Conservation (phyloP, 1,140 invertebrate species). For the Drosophila ercepeae region DNA sequence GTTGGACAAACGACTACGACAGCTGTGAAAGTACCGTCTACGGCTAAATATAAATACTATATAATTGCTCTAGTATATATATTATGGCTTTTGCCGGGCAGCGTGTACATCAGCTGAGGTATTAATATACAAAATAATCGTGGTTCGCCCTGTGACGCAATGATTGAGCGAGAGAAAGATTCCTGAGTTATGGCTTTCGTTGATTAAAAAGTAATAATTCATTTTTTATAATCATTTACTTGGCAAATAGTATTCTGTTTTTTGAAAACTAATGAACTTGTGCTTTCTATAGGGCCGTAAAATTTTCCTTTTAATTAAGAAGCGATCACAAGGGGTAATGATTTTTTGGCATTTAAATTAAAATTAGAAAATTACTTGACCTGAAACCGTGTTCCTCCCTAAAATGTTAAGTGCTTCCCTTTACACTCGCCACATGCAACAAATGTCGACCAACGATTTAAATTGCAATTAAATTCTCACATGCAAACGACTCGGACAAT, state of each 20-base stretch:
- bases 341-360: neutral
- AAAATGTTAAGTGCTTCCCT: neutral
- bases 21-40: constrained; percentile 54
- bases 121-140: constrained; percentile 11
- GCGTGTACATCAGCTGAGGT: constrained; percentile 33
- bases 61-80: constrained; percentile 13
- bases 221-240: constrained; percentile 10
- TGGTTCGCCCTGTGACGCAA: constrained; percentile 23
- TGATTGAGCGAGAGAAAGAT: constrained; percentile 11
- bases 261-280: neutral
- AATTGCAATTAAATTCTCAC: constrained; percentile 37
- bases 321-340: constrained; percentile 29
- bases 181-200: constrained; percentile 17
- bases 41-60: constrained; percentile 29
- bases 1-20: constrained; percentile 55
- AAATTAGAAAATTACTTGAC: constrained; percentile 8
- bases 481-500: constrained; percentile 44
- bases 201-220: constrained; percentile 15
- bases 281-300: neutral
- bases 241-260: neutral
- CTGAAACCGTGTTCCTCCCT: neutral
- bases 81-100: constrained; percentile 8
- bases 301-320: constrained; percentile 32
- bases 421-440: constrained; percentile 24
- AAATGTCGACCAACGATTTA: constrained; percentile 50